Conservation (phyloP, 2,113 vertebrate species). For the Leiothrix lutea region DNA sequence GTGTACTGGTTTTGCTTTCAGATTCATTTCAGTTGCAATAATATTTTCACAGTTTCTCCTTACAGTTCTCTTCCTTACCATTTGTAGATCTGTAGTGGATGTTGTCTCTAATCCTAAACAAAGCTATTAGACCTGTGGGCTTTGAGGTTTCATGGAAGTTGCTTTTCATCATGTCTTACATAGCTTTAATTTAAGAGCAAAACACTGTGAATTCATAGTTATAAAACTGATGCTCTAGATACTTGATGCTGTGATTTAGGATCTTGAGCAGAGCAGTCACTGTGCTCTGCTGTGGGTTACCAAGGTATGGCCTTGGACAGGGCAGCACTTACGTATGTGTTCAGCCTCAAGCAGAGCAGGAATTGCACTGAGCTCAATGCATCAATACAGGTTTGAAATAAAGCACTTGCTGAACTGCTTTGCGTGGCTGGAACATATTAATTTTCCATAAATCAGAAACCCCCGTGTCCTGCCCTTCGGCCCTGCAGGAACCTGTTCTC, state of each 20-base stretch:
- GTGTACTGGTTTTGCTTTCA: neutral
- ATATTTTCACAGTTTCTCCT: constrained; percentile 27
- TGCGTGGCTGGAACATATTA: neutral
- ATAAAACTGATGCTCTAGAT: neutral
- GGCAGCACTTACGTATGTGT: neutral
- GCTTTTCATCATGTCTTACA: neutral
- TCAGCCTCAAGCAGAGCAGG: neutral
- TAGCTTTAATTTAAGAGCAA: neutral
- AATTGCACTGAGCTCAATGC: neutral
- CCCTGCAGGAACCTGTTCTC: neutral
- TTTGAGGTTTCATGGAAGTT: neutral
- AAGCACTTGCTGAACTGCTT: neutral
- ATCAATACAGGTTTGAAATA: neutral
- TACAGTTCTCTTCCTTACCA: neutral
- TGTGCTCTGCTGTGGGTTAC: neutral
- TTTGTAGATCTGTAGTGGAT: neutral
- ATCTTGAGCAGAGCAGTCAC: neutral
- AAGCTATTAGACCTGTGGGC: neutral
- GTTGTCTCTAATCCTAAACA: constrained; percentile 26
- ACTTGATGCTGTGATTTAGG: neutral
- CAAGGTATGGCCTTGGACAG: neutral
- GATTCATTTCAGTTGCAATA: neutral
- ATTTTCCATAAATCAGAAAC: neutral
- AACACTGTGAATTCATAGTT: neutral
- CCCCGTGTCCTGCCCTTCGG: neutral